Evolutionary conservation across 1,140 invertebrate genomes (phyloP).

Genomic region (Drosophila bipectinata): DNA sequence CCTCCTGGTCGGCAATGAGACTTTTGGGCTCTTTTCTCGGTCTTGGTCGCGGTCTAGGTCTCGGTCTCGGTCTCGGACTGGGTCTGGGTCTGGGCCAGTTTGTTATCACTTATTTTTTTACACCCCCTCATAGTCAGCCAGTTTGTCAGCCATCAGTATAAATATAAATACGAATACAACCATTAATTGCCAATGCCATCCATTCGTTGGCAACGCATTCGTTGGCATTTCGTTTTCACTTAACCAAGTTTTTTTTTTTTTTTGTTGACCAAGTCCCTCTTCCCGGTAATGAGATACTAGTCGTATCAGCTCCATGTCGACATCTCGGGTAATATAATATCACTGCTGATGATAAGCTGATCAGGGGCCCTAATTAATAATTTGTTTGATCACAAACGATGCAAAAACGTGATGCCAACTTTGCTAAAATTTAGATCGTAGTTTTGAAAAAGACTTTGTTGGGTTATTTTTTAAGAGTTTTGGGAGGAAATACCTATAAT

Average conservation of each 20-base stretch:
- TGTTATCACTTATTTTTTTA: conserved; percentile 12
- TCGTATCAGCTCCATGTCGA: conserved; percentile 2
- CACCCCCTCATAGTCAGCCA: conserved; percentile 4
- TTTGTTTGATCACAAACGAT: not conserved
- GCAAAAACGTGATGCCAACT: not conserved
- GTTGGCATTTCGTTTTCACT: conserved; percentile 3
- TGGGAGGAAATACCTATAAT: no score
- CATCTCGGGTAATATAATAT: not conserved
- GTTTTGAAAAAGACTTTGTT: not conserved
- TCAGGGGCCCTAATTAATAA: not conserved
- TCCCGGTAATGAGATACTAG: not conserved
- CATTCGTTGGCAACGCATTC: conserved; percentile 1
- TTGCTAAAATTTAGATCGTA: not conserved
- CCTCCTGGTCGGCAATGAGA: no score
- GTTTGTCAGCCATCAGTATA: not conserved
- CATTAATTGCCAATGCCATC: conserved; percentile 5
- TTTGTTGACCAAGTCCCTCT: conserved; percentile 29
- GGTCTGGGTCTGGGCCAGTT: conserved; percentile 22
- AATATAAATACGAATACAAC: not conserved
- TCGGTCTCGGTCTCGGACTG: not conserved
- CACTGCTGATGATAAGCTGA: not conserved
- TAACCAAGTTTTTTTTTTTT: not conserved
- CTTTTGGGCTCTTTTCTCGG: not conserved
- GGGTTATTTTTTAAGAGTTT: not conserved
- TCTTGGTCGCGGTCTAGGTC: conserved; percentile 4